Evolutionary conservation across 2,113 vertebrate species (phyloP), one percentile per base, ranked within the genome.

Genomic region (Nansenia antarctica): DNA sequence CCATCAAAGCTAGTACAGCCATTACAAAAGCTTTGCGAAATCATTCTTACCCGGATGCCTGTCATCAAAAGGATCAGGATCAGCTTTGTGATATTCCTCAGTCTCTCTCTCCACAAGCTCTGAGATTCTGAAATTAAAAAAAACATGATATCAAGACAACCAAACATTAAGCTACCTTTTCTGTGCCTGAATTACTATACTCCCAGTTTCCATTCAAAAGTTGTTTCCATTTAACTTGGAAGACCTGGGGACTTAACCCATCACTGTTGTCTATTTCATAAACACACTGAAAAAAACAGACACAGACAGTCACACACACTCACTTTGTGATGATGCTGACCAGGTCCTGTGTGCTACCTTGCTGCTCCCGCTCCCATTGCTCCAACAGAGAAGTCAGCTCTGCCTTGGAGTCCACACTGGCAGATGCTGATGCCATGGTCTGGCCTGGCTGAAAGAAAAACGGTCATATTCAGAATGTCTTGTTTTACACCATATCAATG

Each of bases 1-100:
- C 26, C 3, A 9, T 1, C 18, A 12, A 30, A 14, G 7, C 8
- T 52, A 3, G 47, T 61, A 1, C 3, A 57, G 12, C 1, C 12
- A 34, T 58, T 49, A n/a, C n/a, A 6, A 15, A 15, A 49, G n/a
- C 20, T 12, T 20, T 2, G 24, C 15, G 15, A 37, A n/a, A 4
- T 14, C 27, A 7, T 31, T 12, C 15, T 91, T 82, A 99, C 98
- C 98, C 74, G 98, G 98, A 85, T 99, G 97, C 45, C 98, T 91
- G 85, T 99, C 98, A 92, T 99, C 98, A 89, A 99, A 99, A 0
- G 98, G 98, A 77, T 99, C 98, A 1, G 98, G 98, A 84, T 99
- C 98, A 0, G 95, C 96, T 82, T 99, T 99, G 78, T 97, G 98
- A 76, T 99, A 99, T 72, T 97, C 96, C 70, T 99, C 98, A 12